Evolutionary conservation across 1,140 invertebrate genomes (phyloP).

Genomic region (Zeugodacus cucurbitae): DNA sequence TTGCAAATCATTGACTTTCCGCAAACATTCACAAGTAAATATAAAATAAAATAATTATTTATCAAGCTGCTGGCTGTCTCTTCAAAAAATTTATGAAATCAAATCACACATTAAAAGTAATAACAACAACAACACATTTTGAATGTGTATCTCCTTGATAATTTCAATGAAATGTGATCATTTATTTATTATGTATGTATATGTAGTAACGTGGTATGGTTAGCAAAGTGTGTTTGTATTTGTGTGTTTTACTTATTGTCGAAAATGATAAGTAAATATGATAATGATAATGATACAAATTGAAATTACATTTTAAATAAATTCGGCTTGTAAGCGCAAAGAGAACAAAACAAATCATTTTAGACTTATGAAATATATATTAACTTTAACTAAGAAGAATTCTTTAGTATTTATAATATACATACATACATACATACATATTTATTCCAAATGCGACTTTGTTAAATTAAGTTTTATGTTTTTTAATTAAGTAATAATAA

Average conservation of each 20-base stretch:
- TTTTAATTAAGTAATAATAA: too few species aligned
- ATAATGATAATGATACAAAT: background rate
- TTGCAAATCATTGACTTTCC: too few species aligned
- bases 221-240: too few species aligned
- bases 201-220: background rate
- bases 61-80: too few species aligned
- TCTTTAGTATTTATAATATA: background rate
- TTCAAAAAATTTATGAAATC: background rate
- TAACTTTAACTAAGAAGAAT: background rate
- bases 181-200: background rate
- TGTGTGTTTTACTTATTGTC: background rate
- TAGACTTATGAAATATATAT: background rate
- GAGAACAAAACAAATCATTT: background rate
- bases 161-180: background rate
- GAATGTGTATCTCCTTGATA: background rate
- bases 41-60: too few species aligned
- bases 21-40: too few species aligned
- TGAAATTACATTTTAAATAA: background rate
- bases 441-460: background rate
- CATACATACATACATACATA: background rate
- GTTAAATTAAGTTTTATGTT: background rate
- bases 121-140: background rate
- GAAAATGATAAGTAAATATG: background rate
- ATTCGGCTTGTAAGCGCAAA: background rate
- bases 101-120: background rate